Percentiles rank a stretch among this genome's conserved stretches.
Evolutionary conservation across 2,888 invertebrate species (phyloP).

Genomic region (Sacculina carcini): DNA sequence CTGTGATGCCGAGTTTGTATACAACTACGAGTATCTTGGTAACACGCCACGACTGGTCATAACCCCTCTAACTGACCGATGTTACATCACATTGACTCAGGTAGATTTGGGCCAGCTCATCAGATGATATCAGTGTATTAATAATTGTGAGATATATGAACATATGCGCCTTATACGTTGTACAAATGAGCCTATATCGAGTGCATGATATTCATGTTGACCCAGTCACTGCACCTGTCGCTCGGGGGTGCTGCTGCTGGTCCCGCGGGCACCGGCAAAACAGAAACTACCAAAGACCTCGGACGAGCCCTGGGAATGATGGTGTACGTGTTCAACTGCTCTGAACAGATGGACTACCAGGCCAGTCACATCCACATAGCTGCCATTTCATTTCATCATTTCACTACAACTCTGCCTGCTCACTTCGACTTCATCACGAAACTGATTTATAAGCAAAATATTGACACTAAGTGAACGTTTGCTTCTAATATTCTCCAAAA

Average conservation of each 20-base stretch:
- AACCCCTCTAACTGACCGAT: conserved; percentile 76
- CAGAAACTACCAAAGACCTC: conserved; percentile 89
- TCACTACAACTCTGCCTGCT: too few species aligned
- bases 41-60: conserved; percentile 86
- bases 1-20: conserved; percentile 82
- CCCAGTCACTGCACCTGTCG: conserved; percentile 68
- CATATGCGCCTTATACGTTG: not conserved
- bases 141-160: too few species aligned
- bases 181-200: not conserved
- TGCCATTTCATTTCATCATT: too few species aligned
- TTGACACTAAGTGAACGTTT: too few species aligned
- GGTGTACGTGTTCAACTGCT: conserved; percentile 94
- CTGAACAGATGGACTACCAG: conserved; percentile 95
- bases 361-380: conserved; percentile 21
- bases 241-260: conserved; percentile 94
- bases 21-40: conserved; percentile 83
- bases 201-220: too few species aligned
- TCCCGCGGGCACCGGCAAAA: conserved; percentile 84
- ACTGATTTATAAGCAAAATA: too few species aligned
- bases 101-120: too few species aligned
- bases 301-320: conserved; percentile 83
- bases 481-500: too few species aligned
- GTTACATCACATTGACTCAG: conserved; percentile 83
- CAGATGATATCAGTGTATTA: too few species aligned
- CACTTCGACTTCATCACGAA: too few species aligned